Base-by-base conservation (phyloP, 1,140 invertebrate genomes). In the Bombus difficillimus region DNA sequence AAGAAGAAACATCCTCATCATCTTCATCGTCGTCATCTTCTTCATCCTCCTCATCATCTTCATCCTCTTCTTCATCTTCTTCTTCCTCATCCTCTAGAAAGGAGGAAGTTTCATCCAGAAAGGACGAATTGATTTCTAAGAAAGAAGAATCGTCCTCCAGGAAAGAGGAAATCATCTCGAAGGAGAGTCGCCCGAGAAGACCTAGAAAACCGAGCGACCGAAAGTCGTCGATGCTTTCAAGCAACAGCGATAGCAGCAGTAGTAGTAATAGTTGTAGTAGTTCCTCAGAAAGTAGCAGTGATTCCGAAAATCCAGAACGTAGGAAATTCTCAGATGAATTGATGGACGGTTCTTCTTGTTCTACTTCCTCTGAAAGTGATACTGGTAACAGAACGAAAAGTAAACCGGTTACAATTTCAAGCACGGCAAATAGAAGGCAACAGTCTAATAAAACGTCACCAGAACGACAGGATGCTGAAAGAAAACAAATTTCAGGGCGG, bases 341-440 rank as follows among this genome's bases (percentile, higher is more conserved):
- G 6, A 94, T 94, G 37, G 93, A 95, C 12, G 88, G 87, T 18
- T 90, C 92, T 39, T 94, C 92, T 4, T 93, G 92, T n/a, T 92
- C 90, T 10, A 94, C 94, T 0, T 94, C 93, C 18, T 95, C 94
- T 4, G 95, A 95, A 37, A 95, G 94, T 66, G 95, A 95, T 32
- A 79, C 81, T 10, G 86, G 88, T 41, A 91, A 87, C 59, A 85
- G 91, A 69, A 71, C 78, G 12, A 85, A 90, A 73, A 85, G 32
- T 34, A 92, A 86, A 71, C 72, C 81, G 25, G 13, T 47, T 59
- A 43, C 34, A 73, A 77, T 37, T 37, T 8, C 66, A 59, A 39
- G 53, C 66, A 15, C 83, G 53, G 83, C 57, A 1, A 71, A 83
- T 12, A 83, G 37, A 43, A 80, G 37, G 28, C 74, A 81, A 73